A percentile compares a stretch with the other conserved stretches of the same genome.
phyloP scores from a whole-genome alignment of 1,140 invertebrate genomes.

The Proales similis region DNA sequence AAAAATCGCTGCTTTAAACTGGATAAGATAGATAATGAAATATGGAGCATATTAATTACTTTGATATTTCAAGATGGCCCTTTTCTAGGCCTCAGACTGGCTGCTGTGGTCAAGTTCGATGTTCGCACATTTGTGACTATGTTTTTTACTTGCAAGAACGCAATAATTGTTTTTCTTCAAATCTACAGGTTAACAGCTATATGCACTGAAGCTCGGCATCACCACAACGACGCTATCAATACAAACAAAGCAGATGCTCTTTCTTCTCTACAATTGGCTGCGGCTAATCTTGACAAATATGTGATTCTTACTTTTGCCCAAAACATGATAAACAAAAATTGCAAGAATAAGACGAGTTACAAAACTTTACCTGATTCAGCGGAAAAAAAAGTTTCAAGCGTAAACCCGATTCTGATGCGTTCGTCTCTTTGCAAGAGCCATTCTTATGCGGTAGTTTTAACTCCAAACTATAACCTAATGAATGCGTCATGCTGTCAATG shows the following conservation, averaged over 20 bases:
- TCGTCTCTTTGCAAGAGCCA: slow-evolving; percentile 25
- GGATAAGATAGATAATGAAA: slow-evolving; percentile 57
- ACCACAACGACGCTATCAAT: slow-evolving; percentile 2
- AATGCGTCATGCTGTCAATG: slow-evolving; percentile 13
- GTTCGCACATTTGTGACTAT: slow-evolving; percentile 79
- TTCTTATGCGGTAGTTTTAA: slow-evolving; percentile 31
- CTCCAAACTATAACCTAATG: slow-evolving; percentile 35
- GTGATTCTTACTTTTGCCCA: slow-evolving; percentile 23
- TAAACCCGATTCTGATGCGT: slow-evolving; percentile 9
- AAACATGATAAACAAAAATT: slow-evolving; percentile 29
- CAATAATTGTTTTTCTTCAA: slow-evolving; percentile 71
- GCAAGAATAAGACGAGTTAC: slow-evolving; percentile 3
- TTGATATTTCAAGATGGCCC: slow-evolving; percentile 64
- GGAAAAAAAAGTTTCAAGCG: slow-evolving; percentile 18
- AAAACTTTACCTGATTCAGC: slow-evolving; percentile 12
- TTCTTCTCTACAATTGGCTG: slow-evolving; percentile 6
- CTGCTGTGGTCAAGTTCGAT: slow-evolving; percentile 72
- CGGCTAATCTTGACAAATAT: slow-evolving; percentile 24
- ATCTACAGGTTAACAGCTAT: slow-evolving; percentile 66
- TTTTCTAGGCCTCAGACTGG: slow-evolving; percentile 69
- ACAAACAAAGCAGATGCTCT: slow-evolving; percentile 35
- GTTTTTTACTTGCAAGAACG: slow-evolving; percentile 82
- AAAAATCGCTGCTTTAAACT: slow-evolving; percentile 5
- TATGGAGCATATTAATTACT: slow-evolving; percentile 62
- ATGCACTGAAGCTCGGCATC: slow-evolving; percentile 19